Evolutionary conservation across 2,113 vertebrate species (phyloP), one percentile per base, ranked within the genome.

Genomic region (Dunckerocampus dactyliophorus): DNA sequence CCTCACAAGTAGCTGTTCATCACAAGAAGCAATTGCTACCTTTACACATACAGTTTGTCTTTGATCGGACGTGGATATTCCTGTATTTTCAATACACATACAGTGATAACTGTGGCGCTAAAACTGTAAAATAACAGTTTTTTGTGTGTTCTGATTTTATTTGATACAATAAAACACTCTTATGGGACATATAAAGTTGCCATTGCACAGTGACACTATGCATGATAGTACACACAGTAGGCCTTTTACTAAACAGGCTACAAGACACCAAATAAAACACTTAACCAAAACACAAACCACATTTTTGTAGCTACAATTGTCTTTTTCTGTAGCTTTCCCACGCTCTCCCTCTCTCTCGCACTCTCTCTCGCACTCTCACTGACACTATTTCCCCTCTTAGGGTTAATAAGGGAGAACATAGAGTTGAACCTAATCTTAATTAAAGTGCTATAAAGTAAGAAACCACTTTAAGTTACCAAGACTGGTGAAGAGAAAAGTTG

Each of bases 391-490:
- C 22, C 48, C 20, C 53, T 48, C 49, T 45, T 49, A 62, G 59
- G 67, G 67, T 76, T 69, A 72, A 70, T 75, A 72, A 72, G 74
- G 54, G 57, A 53, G 53, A 67, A 53, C 68, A 52, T 48, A 20
- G 55, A 54, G 37, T 62, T 39, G 15, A 67, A 69, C 58, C 62
- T 22, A 58, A 75, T 74, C 57, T 17, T 70, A 74, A 70, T 46
- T 78, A 49, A 73, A 72, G 63, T 46, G 65, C 42, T 69, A 78
- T 80, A 75, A 80, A 80, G 80, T 67, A 80, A 59, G 47, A 82
- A 82, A 72, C 71, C 59, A 49, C 82, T 74, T 63, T 54, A 59
- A 74, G 67, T 76, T 65, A 51, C 52, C 67, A 74, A 74, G 63
- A 55, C 53, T 76, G 10, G 46, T 57, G 13, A 37, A 65, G 52